Conservation (phyloP, 2,797 vertebrate species). For the Eulemur coronatus region DNA sequence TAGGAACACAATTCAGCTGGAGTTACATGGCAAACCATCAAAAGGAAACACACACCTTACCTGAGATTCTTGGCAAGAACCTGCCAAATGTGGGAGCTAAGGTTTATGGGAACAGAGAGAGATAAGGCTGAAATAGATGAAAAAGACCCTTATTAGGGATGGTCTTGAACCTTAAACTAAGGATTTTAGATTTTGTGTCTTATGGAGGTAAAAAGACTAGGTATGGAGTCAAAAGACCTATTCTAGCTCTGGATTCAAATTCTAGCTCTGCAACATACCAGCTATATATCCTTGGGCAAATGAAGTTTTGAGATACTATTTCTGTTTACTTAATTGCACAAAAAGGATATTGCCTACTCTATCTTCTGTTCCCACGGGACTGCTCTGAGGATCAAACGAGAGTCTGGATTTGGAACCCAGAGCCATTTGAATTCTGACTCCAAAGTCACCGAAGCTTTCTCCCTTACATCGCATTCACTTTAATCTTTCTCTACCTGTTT, state of each 20-base stretch:
- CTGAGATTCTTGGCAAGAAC: conserved; percentile 2
- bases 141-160: not conserved
- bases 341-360: not conserved
- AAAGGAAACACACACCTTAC: not conserved
- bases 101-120: not conserved
- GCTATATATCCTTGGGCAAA: not conserved
- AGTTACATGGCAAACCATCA: not conserved
- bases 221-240: not conserved
- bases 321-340: not conserved
- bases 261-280: not conserved
- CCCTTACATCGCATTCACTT: not conserved
- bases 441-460: not conserved
- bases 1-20: not conserved
- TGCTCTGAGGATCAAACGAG: not conserved
- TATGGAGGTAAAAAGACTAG: not conserved
- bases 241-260: not conserved
- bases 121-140: not conserved
- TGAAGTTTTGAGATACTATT: not conserved
- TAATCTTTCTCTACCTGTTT: not conserved
- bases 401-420: not conserved
- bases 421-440: not conserved
- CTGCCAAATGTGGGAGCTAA: not conserved
- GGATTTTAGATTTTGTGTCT: not conserved
- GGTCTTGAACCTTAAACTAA: not conserved
- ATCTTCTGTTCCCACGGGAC: not conserved